These are phyloP conservation scores for Odocoileus hemionus DNA, from an alignment of 2,113 vertebrate species.

Conservation along the genomic window DNA sequence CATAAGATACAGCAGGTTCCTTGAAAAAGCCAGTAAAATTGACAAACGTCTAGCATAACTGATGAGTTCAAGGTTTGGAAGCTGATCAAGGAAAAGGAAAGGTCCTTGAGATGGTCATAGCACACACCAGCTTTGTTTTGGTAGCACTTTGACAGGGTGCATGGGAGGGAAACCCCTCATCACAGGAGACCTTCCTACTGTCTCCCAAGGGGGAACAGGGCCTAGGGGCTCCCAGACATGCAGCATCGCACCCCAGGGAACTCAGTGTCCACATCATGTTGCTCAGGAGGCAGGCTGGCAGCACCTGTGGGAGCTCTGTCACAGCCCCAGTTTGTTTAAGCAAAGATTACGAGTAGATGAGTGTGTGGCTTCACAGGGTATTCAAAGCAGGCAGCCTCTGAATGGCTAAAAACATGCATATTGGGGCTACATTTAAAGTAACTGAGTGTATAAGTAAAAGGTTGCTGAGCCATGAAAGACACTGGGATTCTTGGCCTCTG, in stretches of 20 bases:
- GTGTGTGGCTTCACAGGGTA: not conserved
- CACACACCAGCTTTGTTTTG: not conserved
- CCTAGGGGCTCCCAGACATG: not conserved
- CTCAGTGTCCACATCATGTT: not conserved
- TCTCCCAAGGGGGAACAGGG: not conserved
- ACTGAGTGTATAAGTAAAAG: not conserved
- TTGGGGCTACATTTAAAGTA: not conserved
- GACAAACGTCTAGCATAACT: not conserved
- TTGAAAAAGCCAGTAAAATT: not conserved
- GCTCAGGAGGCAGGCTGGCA: not conserved
- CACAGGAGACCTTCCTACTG: not conserved
- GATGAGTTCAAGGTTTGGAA: not conserved
- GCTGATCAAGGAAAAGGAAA: not conserved
- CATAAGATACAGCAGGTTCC: not conserved
- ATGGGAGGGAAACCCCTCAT: not conserved
- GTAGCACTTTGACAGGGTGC: not conserved
- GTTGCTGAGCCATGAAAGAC: not conserved
- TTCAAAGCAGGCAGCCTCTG: not conserved
- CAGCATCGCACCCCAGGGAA: not conserved
- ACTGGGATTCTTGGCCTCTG: not conserved
- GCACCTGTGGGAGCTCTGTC: not conserved
- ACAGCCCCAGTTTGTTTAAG: not conserved
- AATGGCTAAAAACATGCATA: not conserved
- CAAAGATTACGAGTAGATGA: not conserved
- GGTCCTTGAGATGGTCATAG: not conserved